These are phyloP conservation scores for Mellilla xanthometata DNA, from an alignment of 2,888 invertebrate genomes.

Conservation along the genomic window DNA sequence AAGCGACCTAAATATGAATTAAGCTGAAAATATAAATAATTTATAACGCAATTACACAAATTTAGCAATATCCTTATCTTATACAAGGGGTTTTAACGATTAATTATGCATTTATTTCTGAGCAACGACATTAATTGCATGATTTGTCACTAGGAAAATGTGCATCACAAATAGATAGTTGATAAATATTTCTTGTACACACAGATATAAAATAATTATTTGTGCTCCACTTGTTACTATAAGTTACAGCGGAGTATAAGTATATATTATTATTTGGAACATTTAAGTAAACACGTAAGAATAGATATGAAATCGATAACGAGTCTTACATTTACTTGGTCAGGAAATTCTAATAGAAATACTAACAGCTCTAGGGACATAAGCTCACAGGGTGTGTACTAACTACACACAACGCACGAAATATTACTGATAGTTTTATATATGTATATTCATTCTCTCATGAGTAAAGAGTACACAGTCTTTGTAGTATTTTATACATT, in stretches of 20 bases:
- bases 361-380: conserved; percentile 75
- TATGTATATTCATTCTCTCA: conserved; percentile 64
- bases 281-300: conserved; percentile 33
- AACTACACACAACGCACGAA: conserved; percentile 60
- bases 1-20: conserved; percentile 5
- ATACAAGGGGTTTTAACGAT: not conserved
- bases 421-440: conserved; percentile 50
- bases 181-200: conserved; percentile 11
- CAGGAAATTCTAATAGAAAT: conserved; percentile 77
- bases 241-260: not conserved
- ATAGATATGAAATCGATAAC: conserved; percentile 52
- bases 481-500: conserved; percentile 69
- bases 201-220: conserved; percentile 1
- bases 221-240: too few relatives aligned
- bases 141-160: conserved; percentile 3
- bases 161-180: conserved; percentile 5
- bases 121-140: conserved; percentile 28
- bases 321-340: conserved; percentile 78
- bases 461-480: conserved; percentile 74
- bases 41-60: too few relatives aligned
- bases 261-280: too few relatives aligned
- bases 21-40: too few relatives aligned
- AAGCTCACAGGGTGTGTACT: conserved; percentile 78
- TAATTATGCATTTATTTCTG: conserved; percentile 22
- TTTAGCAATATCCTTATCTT: not conserved